phyloP scores from a whole-genome alignment of 1,140 invertebrate species.

The Augochlora pura region DNA sequence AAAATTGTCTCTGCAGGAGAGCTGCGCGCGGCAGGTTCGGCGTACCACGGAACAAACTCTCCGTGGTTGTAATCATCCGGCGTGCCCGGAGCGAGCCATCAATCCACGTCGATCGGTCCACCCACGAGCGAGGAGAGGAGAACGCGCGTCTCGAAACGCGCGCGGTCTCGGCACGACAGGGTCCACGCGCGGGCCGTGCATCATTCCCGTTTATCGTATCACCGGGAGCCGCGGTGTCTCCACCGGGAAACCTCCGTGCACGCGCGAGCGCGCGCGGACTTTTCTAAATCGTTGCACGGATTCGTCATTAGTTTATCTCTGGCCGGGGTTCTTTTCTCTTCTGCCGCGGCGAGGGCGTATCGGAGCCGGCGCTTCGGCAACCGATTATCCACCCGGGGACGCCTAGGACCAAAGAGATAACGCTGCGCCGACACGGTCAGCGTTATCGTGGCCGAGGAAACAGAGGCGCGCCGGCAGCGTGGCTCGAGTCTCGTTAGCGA shows the following conservation, averaged over 20 bases:
- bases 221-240: conserved; percentile 13
- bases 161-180: not conserved
- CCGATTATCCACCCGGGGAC: conserved; percentile 53
- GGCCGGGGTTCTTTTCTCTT: conserved; percentile 18
- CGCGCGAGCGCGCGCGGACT: conserved; percentile 12
- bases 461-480: not conserved
- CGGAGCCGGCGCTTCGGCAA: conserved; percentile 25
- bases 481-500: conserved; percentile 49
- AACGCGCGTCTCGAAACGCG: not conserved
- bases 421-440: conserved; percentile 36
- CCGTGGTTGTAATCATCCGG: too few relatives aligned
- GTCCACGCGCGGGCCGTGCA: conserved; percentile 6
- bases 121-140: conserved; percentile 18
- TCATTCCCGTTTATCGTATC: conserved; percentile 47
- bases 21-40: not conserved
- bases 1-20: conserved; percentile 2
- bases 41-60: not conserved
- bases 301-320: conserved; percentile 51
- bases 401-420: conserved; percentile 44
- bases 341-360: conserved; percentile 37
- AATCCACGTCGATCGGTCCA: conserved; percentile 26
- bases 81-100: not conserved
- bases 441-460: conserved; percentile 37
- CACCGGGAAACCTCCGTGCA: conserved; percentile 3
- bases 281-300: conserved; percentile 35